Base-by-base conservation (phyloP, 2,888 invertebrate species). In the Limnephilus rhombicus region DNA sequence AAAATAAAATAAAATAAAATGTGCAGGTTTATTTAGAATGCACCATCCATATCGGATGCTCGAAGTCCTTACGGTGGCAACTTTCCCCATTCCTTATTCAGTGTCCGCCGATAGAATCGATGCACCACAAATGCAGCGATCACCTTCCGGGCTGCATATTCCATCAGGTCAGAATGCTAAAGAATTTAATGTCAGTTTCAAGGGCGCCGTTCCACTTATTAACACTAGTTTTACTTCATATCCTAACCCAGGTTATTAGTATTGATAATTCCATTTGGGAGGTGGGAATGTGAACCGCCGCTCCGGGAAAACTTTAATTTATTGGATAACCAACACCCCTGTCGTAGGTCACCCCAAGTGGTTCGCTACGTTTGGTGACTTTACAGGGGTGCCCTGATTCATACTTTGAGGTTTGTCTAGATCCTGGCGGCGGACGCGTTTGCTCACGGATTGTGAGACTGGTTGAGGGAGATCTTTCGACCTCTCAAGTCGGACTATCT, bases 61-160 rank as follows among this genome's bases (percentile, higher is more conserved):
- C 68, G 86, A 86, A 86, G 45, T 86, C 49, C 86, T 86, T 45
- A n/a, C 24, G 1, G 86, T 45, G n/a, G 45, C 29, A 86, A 34
- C 86, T 86, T 45, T 86, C 86, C 41, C 86, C 41, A 49, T 86
- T 45, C 49, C 49, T 86, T 86, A 86, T 86, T 86, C 86, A 45
- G 29, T 41, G 11, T 24, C 29, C 86, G 18, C 37, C 45, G 41
- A 45, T 45, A 13, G 29, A 24, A 29, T 86, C 45, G 45, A 49
- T 45, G 86, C 86, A 86, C 18, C 83, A 41, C 83, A n/a, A 31
- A 29, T n/a, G 85, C 85, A 41, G 45, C n/a, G 37, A 83, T 1
- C 82, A 37, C 37, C 18, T 83, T 34, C 37, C 9, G 83, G 83
- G 83, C 24, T 83, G 83, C 83, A 83, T 34, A 83, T n/a, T 37